These are phyloP conservation scores for Tetraodon nigroviridis DNA, from an alignment of 2,113 vertebrate genomes.

Conservation along the genomic window DNA sequence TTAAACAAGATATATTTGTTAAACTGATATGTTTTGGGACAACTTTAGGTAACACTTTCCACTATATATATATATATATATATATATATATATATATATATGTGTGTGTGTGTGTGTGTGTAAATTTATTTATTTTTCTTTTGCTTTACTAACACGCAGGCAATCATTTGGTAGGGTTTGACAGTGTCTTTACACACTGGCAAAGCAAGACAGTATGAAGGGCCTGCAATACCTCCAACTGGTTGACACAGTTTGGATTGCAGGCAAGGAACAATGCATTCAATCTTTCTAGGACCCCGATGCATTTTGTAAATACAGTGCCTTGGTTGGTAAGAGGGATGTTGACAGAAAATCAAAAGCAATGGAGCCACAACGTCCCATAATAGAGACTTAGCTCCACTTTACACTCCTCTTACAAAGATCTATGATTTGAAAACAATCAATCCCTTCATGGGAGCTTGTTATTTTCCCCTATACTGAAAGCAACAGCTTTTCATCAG, in stretches of 20 bases:
- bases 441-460: conserved; percentile 75
- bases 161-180: conserved; percentile 55
- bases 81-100: too few species aligned
- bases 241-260: conserved; percentile 66
- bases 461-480: conserved; percentile 75
- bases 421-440: conserved; percentile 77
- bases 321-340: conserved; percentile 71
- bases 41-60: conserved; percentile 31
- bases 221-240: conserved; percentile 57
- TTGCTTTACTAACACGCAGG: conserved; percentile 54
- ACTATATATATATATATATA: conserved; percentile 1
- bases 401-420: conserved; percentile 78
- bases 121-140: conserved; percentile 61
- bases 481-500: conserved; percentile 70
- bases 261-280: conserved; percentile 64
- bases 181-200: conserved; percentile 59
- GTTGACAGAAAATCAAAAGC: conserved; percentile 80
- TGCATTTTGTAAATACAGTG: conserved; percentile 72
- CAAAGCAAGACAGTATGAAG: conserved; percentile 54
- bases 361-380: conserved; percentile 64
- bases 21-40: conserved; percentile 48
- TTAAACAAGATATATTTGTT: too few species aligned
- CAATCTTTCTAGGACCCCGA: conserved; percentile 65
- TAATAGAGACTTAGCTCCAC: conserved; percentile 78
- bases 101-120: conserved; percentile 7